phyloP scores from a whole-genome alignment of 2,113 vertebrate species.

The Cisticola juncidis region DNA sequence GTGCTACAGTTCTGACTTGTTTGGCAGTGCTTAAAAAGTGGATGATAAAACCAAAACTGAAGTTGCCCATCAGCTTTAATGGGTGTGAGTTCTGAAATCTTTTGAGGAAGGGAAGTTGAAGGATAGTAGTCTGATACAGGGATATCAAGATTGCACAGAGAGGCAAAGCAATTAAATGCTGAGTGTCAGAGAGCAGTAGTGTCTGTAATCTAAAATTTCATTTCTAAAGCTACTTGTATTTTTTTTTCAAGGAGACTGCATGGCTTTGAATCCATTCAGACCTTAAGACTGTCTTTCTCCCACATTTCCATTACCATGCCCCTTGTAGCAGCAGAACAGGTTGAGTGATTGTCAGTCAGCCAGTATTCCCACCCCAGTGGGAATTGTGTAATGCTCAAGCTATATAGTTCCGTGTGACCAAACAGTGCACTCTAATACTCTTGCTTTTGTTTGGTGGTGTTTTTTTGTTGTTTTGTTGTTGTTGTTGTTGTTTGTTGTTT shows the following conservation, averaged over 20 bases:
- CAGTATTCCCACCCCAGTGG: background rate
- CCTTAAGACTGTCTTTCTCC: background rate
- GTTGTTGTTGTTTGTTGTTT: no score
- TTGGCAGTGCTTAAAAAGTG: background rate
- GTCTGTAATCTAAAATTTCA: background rate
- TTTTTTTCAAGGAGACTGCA: background rate
- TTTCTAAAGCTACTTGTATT: background rate
- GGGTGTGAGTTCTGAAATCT: background rate
- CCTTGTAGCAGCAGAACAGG: background rate
- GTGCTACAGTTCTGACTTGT: background rate
- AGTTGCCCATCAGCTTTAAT: background rate
- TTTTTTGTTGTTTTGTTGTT: background rate
- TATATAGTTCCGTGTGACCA: background rate
- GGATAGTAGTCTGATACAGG: background rate
- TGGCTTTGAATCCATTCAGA: background rate
- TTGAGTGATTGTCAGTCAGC: background rate
- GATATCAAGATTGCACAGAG: background rate
- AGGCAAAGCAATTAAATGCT: background rate
- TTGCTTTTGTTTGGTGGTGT: background rate
- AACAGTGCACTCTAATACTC: background rate
- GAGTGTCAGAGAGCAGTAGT: background rate
- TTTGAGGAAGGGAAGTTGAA: background rate
- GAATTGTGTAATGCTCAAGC: background rate
- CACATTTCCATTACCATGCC: background rate
- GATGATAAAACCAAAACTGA: background rate